Evolutionary conservation across 1,140 invertebrate species (phyloP), one percentile per base, ranked within the genome.

Genomic region (Augochlora pura): DNA sequence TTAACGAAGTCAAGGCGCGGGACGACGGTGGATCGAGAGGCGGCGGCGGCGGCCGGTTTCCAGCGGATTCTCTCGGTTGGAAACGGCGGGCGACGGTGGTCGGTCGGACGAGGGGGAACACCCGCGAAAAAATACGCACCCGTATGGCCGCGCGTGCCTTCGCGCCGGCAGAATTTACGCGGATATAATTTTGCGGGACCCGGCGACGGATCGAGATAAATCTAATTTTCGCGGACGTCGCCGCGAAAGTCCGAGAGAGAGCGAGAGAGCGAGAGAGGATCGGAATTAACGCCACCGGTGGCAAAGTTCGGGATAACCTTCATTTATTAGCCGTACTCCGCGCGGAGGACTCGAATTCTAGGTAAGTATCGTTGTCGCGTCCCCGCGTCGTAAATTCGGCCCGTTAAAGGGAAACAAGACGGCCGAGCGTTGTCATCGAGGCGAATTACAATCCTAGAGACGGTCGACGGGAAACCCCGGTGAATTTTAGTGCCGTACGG

Each of bases 161-260:
- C 66, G 18, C 10, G 42, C 39, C 64, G 9, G 39, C 32, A 39
- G 42, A 83, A 78, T 83, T 83, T 83, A 71, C 70, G 63, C 63
- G 81, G 59, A 76, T 69, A 73, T 75, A 72, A 82, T 83, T 83
- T 68, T 65, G 64, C 42, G 46, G 71, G 71, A 73, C 25, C 25
- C 32, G 46, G 23, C 67, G 60, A 42, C 71, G 52, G 42, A 69
- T 69, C 66, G 80, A 39, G 73, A 83, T 83, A 77, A 83, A 83
- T 83, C 81, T 83, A 82, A 83, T 83, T 83, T 83, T 60, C 82
- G 57, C 39, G 42, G 23, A 64, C 46, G 57, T 49, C 21, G 25
- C 38, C 68, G 52, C 18, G 21, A 32, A 67, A 67, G 64, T n/a
- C 52, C 1, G 57, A 32, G 32, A 32, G 32, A 32, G 32, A 32